Percentiles rank a stretch among this genome's conserved stretches.
These are phyloP conservation scores for Huso huso DNA, from an alignment of 2,797 vertebrate species.

Conservation along the genomic window DNA sequence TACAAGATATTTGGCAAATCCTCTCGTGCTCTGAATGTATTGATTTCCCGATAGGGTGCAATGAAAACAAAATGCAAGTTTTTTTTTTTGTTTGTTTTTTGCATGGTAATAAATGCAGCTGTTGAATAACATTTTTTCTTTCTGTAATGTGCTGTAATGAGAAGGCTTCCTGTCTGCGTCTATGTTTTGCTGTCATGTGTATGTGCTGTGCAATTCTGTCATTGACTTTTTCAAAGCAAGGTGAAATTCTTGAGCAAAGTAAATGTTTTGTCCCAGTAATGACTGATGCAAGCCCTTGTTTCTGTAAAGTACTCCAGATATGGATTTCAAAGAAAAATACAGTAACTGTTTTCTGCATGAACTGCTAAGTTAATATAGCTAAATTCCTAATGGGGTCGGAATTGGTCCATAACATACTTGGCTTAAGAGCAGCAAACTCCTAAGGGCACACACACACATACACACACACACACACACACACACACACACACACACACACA, in stretches of 20 bases:
- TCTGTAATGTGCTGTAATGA: constrained; percentile 36
- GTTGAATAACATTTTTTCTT: constrained; percentile 41
- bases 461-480: no score
- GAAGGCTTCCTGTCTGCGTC: constrained; percentile 37
- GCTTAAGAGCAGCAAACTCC: not conserved
- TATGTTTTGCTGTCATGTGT: constrained; percentile 47
- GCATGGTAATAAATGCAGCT: constrained; percentile 59
- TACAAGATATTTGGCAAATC: constrained; percentile 44
- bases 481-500: no score
- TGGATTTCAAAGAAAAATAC: not conserved
- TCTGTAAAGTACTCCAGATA: not conserved
- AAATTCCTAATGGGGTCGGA: constrained; percentile 3
- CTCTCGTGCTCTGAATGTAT: constrained; percentile 29
- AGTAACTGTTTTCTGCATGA: not conserved
- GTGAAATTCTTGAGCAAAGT: not conserved
- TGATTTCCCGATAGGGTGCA: constrained; percentile 46
- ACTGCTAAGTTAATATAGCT: not conserved
- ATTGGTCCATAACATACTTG: not conserved
- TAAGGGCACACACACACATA: not conserved
- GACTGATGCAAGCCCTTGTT: not conserved
- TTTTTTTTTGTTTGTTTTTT: constrained; percentile 30
- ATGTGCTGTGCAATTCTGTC: constrained; percentile 40
- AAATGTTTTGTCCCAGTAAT: not conserved
- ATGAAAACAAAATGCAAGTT: constrained; percentile 34
- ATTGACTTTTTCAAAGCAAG: constrained; percentile 24